These are phyloP conservation scores for Spondyliosoma cantharus DNA, from an alignment of 2,797 vertebrate species.

Conservation along the genomic window DNA sequence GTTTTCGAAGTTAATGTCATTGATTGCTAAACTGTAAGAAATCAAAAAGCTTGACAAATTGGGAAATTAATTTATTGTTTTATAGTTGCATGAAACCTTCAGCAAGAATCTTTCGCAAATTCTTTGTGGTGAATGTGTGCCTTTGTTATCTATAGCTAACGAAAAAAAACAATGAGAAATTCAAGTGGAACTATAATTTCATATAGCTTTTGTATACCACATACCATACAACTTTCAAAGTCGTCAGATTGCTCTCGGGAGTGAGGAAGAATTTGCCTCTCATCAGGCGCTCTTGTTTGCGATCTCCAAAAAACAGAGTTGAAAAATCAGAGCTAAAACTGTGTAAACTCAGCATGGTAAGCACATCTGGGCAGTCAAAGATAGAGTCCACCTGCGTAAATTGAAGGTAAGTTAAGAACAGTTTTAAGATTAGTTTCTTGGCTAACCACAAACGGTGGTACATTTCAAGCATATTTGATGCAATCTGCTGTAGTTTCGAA, in stretches of 20 bases:
- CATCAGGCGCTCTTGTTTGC: too few species aligned
- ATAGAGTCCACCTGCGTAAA: background rate
- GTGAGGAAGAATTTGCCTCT: too few species aligned
- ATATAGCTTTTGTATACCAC: background rate
- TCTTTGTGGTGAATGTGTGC: background rate
- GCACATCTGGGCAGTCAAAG: slow-evolving; percentile 8
- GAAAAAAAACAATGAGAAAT: background rate
- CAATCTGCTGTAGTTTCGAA: slow-evolving; percentile 42
- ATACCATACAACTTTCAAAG: too few species aligned
- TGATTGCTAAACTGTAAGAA: background rate
- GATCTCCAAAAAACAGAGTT: too few species aligned
- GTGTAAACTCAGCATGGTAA: too few species aligned
- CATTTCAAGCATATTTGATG: slow-evolving; percentile 43
- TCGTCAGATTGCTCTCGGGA: too few species aligned
- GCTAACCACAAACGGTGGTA: slow-evolving; percentile 16
- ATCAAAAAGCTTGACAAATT: background rate
- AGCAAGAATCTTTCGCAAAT: background rate
- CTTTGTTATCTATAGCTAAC: background rate
- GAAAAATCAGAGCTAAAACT: too few species aligned
- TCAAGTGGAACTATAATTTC: background rate
- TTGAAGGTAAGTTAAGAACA: slow-evolving; percentile 20
- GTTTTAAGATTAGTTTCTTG: slow-evolving; percentile 12
- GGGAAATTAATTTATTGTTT: background rate
- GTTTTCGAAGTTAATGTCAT: background rate
- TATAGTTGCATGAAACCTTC: background rate